phyloP scores from a whole-genome alignment of 2,888 invertebrate species.

The Itoplectis maculator region DNA sequence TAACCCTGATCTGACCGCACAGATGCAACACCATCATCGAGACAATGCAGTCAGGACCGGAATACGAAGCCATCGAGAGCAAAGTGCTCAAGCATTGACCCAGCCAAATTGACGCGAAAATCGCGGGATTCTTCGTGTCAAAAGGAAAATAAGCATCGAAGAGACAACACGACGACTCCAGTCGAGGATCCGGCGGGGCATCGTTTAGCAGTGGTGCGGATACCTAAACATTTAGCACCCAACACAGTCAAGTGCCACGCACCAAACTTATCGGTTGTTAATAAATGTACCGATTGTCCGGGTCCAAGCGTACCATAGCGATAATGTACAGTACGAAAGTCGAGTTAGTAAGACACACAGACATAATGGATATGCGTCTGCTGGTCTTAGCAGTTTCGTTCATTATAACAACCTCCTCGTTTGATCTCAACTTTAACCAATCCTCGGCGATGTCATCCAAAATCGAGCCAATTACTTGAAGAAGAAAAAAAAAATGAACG shows the following conservation, averaged over 20 bases:
- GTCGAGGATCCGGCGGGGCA: constrained; percentile 30
- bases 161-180: constrained; percentile 51
- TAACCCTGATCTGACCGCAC: constrained; percentile 74
- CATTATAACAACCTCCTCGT: constrained; percentile 59
- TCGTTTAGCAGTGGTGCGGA: constrained; percentile 48
- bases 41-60: constrained; percentile 74
- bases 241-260: background rate
- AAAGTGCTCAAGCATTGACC: constrained; percentile 73
- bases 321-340: constrained; percentile 60
- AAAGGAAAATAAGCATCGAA: constrained; percentile 64
- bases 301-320: constrained; percentile 26
- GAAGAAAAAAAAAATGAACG: constrained; percentile 6
- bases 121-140: constrained; percentile 59
- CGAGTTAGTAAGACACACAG: constrained; percentile 66
- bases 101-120: constrained; percentile 73
- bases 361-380: constrained; percentile 69
- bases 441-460: constrained; percentile 53
- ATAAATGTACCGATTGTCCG: background rate
- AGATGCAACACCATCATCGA: constrained; percentile 74
- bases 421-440: constrained; percentile 43
- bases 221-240: constrained; percentile 46
- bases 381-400: constrained; percentile 65
- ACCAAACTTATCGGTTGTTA: too few relatives aligned
- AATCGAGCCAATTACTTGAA: constrained; percentile 41
- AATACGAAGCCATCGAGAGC: constrained; percentile 72